Base-by-base conservation (phyloP, 2,888 invertebrate genomes). In the Hyles lineata region DNA sequence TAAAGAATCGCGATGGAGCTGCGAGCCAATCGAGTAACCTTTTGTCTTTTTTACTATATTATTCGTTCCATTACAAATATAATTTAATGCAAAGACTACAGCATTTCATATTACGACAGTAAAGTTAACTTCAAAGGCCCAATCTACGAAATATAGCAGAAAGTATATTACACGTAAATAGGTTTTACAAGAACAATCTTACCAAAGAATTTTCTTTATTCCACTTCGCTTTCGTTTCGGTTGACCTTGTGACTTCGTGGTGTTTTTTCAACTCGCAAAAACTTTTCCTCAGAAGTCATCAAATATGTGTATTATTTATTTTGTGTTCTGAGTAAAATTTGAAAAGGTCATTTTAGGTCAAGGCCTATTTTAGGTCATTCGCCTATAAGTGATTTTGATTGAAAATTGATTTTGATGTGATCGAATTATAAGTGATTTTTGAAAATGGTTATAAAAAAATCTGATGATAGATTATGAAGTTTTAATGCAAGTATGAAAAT, bases 291-390 rank as follows among this genome's bases (percentile, higher is more conserved):
- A 32, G 62, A n/a, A 35, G 50, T 67, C 43, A 35, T 43, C 63
- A 63, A 67, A 67, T 50, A 17, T 67, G 17, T 50, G 50, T 35
- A 50, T 67, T 67, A 43, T 67, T 63, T 63, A 35, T 15, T 63
- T 67, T 67, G 21, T 62, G 19, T 29, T 6, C 43, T 21, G 23
- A 67, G 43, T 67, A 23, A 67, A 50, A 35, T 62, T 19, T 19
- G n/a, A 2, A n/a, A 50, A 23, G 17, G 15, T 2, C 50, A 23
- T 67, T 15, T 23, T 5, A n/a, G 29, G 29, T 29, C n/a, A n/a
- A n/a, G n/a, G n/a, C 29, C 29, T 29, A 29, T 29, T 29, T 29
- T 29, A 17, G 43, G 50, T 50, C 50, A 17, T 50, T 67, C 23
- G 23, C 67, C 50, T 43, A 17, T 50, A 5, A 43, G 21, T 1